Evolutionary conservation across 2,797 vertebrate species (phyloP).

Genomic region (Sebastes minor): DNA sequence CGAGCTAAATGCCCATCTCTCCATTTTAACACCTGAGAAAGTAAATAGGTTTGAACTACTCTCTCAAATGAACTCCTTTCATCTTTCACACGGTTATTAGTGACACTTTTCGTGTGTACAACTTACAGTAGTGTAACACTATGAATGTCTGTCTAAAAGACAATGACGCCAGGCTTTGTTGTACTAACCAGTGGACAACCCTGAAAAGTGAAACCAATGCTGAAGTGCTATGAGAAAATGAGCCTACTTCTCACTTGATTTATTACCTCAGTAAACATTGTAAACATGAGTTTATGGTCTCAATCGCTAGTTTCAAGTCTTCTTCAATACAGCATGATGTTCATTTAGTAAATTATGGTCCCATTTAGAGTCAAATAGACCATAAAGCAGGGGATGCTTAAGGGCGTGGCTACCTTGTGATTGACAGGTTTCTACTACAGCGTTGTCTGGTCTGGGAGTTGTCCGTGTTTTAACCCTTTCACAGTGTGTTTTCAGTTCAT

Average conservation of each 20-base stretch:
- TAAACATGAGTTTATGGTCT: too few relatives aligned
- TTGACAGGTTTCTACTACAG: not conserved
- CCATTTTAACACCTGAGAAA: not conserved
- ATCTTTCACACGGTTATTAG: not conserved
- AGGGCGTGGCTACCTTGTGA: not conserved
- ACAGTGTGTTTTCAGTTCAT: not conserved
- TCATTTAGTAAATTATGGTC: too few relatives aligned
- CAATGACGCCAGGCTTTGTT: not conserved
- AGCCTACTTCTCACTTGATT: not conserved
- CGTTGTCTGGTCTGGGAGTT: not conserved
- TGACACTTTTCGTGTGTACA: not conserved
- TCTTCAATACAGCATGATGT: accelerated
- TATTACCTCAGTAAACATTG: too few relatives aligned
- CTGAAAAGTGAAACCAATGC: not conserved
- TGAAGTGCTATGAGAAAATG: not conserved
- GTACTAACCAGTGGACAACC: not conserved
- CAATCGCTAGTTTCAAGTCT: too few relatives aligned
- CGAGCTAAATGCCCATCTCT: slow-evolving; percentile 6
- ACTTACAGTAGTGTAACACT: not conserved
- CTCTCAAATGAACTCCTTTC: slow-evolving; percentile 13
- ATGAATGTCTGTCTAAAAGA: not conserved
- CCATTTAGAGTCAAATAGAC: not conserved
- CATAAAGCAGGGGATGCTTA: not conserved
- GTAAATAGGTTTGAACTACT: not conserved
- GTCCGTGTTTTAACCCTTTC: not conserved